phyloP scores from a whole-genome alignment of 2,113 vertebrate genomes.

The Epinephelus lanceolatus region DNA sequence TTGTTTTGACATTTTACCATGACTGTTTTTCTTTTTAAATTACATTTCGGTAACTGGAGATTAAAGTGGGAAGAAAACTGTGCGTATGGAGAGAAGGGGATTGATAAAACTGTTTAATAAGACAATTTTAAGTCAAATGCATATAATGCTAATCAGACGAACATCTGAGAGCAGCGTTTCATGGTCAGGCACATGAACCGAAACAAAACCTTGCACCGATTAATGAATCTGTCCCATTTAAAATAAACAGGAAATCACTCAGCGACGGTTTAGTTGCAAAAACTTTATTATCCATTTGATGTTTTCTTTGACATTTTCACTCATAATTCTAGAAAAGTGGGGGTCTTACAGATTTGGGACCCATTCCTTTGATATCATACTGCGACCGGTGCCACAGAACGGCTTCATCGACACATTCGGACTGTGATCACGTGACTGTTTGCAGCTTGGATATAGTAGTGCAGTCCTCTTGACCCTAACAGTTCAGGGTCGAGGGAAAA shows the following conservation, averaged over 20 bases:
- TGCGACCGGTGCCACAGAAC: slow-evolving; percentile 49
- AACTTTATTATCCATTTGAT: slow-evolving; percentile 81
- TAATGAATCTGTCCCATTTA: not conserved
- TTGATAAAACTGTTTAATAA: no score
- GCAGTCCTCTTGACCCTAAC: slow-evolving; percentile 54
- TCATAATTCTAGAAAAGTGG: slow-evolving; percentile 80
- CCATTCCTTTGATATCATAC: slow-evolving; percentile 56
- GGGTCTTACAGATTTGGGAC: slow-evolving; percentile 25
- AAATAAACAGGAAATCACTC: slow-evolving; percentile 30
- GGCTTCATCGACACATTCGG: slow-evolving; percentile 50
- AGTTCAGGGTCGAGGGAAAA: slow-evolving; percentile 38
- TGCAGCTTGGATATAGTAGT: slow-evolving; percentile 70
- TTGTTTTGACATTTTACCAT: not conserved
- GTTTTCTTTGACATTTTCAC: slow-evolving; percentile 72
- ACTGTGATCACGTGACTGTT: slow-evolving; percentile 70
- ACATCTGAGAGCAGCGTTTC: not conserved
- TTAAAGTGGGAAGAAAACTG: not conserved
- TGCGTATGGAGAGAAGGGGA: not conserved
- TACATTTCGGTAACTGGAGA: no score
- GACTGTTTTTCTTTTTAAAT: not conserved
- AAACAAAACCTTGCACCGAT: not conserved
- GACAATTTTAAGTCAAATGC: not conserved
- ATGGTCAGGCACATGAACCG: not conserved
- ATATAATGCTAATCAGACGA: not conserved
- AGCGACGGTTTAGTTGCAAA: slow-evolving; percentile 66